Conservation (phyloP, 2,797 vertebrate genomes). For the Mycteria americana region DNA sequence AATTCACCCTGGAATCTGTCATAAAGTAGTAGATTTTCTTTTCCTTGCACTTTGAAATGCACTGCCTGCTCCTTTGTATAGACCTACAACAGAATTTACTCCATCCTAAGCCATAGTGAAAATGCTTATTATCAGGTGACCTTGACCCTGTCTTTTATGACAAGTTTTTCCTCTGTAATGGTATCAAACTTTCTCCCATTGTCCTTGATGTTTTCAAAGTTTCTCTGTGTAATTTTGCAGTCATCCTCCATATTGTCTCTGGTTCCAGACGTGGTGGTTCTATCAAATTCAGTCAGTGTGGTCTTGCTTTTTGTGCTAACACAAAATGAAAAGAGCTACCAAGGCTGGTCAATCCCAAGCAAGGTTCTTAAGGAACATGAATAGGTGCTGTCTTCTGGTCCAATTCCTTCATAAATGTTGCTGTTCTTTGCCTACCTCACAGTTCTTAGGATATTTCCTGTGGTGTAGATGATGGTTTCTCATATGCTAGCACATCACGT, state of each 20-base stretch:
- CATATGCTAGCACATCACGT: not conserved
- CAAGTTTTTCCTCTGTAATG: not conserved
- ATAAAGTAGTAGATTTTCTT: not conserved
- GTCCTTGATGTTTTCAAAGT: not conserved
- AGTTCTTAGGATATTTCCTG: not conserved
- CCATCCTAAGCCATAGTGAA: not conserved
- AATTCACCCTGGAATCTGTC: not conserved
- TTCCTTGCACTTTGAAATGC: not conserved
- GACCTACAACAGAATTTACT: not conserved
- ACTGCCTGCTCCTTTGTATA: not conserved
- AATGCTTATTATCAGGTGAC: not conserved
- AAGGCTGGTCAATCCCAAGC: not conserved
- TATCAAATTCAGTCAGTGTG: not conserved
- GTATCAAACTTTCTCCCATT: not conserved
- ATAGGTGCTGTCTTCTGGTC: not conserved
- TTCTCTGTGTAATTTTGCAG: not conserved
- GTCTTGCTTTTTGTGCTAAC: not conserved
- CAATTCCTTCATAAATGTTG: not conserved
- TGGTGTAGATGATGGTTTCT: not conserved
- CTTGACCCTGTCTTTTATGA: not conserved
- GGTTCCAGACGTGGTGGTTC: not conserved
- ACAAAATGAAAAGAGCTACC: not conserved
- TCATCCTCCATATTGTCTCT: rapidly evolving
- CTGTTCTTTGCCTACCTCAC: not conserved
- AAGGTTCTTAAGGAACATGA: not conserved